phyloP scores from a whole-genome alignment of 1,140 invertebrate species.

The Nixonia krombeini region DNA sequence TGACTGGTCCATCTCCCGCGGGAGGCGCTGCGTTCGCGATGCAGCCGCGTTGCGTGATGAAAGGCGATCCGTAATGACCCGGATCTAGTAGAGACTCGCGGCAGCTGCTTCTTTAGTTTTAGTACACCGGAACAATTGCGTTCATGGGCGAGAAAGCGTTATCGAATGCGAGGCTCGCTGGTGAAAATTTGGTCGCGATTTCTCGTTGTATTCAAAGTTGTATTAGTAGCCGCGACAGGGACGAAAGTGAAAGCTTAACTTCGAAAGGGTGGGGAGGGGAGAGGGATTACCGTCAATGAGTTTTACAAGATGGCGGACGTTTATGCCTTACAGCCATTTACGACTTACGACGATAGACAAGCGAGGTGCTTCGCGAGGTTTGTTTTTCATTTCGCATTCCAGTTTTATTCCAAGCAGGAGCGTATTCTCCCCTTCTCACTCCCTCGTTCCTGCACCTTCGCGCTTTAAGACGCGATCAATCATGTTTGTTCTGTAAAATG shows the following conservation, averaged over 20 bases:
- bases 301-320: too few species aligned
- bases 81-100: slow-evolving; percentile 38
- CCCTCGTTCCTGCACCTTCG: slow-evolving; percentile 8
- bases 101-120: slow-evolving; percentile 4
- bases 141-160: too few species aligned
- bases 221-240: too few species aligned
- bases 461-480: slow-evolving; percentile 28
- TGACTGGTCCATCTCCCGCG: slow-evolving; percentile 4
- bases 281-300: too few species aligned
- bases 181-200: too few species aligned
- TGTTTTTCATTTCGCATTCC: slow-evolving; percentile 53
- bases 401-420: slow-evolving; percentile 32
- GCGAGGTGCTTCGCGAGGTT: slow-evolving; percentile 35
- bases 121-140: background rate
- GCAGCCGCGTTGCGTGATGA: slow-evolving; percentile 30
- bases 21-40: background rate
- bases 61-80: slow-evolving; percentile 51
- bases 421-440: background rate
- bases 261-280: too few species aligned
- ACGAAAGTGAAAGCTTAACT: too few species aligned
- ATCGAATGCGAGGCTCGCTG: too few species aligned
- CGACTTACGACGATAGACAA: too few species aligned
- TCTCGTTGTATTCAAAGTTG: too few species aligned
- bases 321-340: background rate
- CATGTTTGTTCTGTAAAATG: slow-evolving; percentile 18